phyloP scores from a whole-genome alignment of 2,797 vertebrate species.

The Danio aesculapii region DNA sequence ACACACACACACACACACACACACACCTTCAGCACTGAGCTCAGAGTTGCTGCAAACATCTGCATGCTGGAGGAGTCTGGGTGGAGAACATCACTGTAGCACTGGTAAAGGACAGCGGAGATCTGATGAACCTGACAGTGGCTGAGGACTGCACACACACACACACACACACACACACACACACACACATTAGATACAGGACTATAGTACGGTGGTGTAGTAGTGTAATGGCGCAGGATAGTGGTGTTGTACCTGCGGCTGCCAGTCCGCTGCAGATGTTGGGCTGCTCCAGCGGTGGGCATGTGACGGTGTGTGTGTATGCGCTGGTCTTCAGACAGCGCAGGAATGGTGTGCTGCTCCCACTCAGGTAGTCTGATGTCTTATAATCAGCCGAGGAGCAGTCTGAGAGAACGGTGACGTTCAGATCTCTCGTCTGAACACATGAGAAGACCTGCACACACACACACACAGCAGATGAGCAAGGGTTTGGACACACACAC shows the following conservation, averaged over 20 bases:
- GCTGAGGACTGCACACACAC: constrained; percentile 82
- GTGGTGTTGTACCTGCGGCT: constrained; percentile 85
- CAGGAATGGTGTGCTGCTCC: constrained; percentile 85
- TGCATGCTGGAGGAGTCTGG: constrained; percentile 87
- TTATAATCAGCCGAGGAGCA: constrained; percentile 89
- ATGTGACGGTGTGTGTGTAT: constrained; percentile 74
- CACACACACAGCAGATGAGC: no score
- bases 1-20: no score
- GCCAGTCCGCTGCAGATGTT: constrained; percentile 91
- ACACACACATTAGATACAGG: background rate
- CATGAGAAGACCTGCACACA: constrained; percentile 84
- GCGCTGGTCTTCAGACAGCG: constrained; percentile 84
- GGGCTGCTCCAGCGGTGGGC: constrained; percentile 89
- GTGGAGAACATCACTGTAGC: constrained; percentile 88
- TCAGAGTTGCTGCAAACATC: constrained; percentile 82
- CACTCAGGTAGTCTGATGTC: constrained; percentile 80
- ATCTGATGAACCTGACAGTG: constrained; percentile 90
- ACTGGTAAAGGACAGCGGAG: constrained; percentile 86
- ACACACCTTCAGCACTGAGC: constrained; percentile 85
- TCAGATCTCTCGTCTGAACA: constrained; percentile 79
- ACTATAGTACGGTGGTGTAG: no score
- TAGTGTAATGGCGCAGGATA: background rate
- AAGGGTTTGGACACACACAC: no score
- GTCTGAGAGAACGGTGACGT: constrained; percentile 87
- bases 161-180: background rate